Base-by-base conservation (phyloP, 2,113 vertebrate genomes). In the Halichoeres trimaculatus region DNA sequence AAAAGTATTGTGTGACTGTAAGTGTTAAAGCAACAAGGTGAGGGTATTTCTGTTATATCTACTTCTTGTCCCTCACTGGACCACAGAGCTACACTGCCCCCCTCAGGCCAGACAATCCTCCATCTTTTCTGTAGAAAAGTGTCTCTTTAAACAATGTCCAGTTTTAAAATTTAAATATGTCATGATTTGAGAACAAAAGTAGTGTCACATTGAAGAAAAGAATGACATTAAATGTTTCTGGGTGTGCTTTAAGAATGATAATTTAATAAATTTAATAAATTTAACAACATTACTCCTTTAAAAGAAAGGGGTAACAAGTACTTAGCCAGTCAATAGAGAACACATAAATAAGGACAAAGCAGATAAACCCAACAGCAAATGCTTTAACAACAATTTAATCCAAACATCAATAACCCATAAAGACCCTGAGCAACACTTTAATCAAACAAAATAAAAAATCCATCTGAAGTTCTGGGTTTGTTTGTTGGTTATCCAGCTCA, bases 61-160 rank as follows among this genome's bases (percentile, higher is more conserved):
- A 12, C 40, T n/a, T 10, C 57, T 19, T 3, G 16, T 58, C 52
- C 60, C 23, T 66, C 61, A 64, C 12, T 47, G 61, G 67, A 74
- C 35, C 57, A 80, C 79, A 88, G 88, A 88, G 74, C 56, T 76
- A 87, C 81, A 90, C 89, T 89, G 91, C 88, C 88, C 89, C 79
- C 91, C 58, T 72, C 81, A 88, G 89, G 87, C 16, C 45, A 12
- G 47, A 7, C 8, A 8, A 3, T 24, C 54, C 52, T 57, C 50
- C 36, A 62, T 22, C 4, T 1, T 55, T 26, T 58, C 22, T 53
- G 11, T 19, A 12, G 60, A 45, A 74, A 35, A 19, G n/a, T 13
- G 11, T 57, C 23, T 54, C 16, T 45, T 5, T 17, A 60, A 51
- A 68, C 50, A 30, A 40, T 41, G 10, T 41, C 40, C 14, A 30